Evolutionary conservation across 2,797 vertebrate genomes (phyloP), one percentile per base, ranked within the genome.

Genomic region (Pipistrellus kuhlii): DNA sequence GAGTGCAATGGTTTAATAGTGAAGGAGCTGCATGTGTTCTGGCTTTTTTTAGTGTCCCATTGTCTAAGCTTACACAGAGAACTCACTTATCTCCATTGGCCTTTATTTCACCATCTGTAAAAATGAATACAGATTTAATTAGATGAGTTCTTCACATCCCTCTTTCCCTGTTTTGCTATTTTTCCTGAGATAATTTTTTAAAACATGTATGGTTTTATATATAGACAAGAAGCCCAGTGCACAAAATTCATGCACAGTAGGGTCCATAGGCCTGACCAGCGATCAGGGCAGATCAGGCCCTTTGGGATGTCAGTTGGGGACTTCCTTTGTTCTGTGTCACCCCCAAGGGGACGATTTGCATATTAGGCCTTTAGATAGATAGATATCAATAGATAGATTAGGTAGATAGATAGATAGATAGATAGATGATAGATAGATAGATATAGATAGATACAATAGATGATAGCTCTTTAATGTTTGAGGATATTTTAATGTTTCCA

Each of bases 111-210:
- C 78, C 21, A 73, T 81, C 38, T 77, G 62, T 8, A 87, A 85
- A 80, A 76, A 72, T 85, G 62, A 85, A 75, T 41, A 69, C 59
- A 35, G 14, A 55, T 85, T 95, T 88, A 2, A 72, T 68, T 83
- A 62, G 66, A 68, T 55, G 51, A 83, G 2, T 14, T 66, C n/a
- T 59, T 82, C 41, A 10, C 57, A 75, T 73, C 9, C 57, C 3
- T 66, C 21, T n/a, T 69, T 25, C 5, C 2, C 14, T 41, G 32
- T 66, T n/a, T n/a, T 75, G 44, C 75, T 75, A 91, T 69, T 77
- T 93, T 44, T 6, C 38, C 6, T 64, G 2, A 12, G 57, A 38
- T 30, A 11, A 57, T 90, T 32, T 90, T 90, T 90, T 80, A 71
- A 11, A 64, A 62, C 12, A 30, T 62, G 59, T 30, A 30, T 23